Evolutionary conservation across 2,113 vertebrate species (phyloP), one percentile per base, ranked within the genome.

Genomic region (Dipodomys ordii): DNA sequence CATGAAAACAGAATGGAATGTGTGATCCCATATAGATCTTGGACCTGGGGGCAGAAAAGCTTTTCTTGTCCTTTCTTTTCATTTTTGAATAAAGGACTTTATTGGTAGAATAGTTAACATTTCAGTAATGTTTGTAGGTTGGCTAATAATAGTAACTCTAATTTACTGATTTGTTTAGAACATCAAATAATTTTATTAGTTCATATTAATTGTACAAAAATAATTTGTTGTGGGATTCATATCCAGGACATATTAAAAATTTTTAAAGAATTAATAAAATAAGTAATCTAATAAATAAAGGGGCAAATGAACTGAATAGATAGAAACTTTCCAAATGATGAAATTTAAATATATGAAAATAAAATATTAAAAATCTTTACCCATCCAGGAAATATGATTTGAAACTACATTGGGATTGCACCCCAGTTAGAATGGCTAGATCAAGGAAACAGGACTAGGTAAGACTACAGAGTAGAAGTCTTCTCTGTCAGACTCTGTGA

Each of bases 161-260:
- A 85, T 84, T 92, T 95, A 25, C 39, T 71, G 23, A 88, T 49
- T 96, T 96, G 62, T 18, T 22, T 28, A 30, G 27, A 57, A 65
- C 27, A 60, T 87, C 35, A 46, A 44, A 76, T 65, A 28, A 87
- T 30, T 73, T 73, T 64, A 64, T n/a, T 74, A 87, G 60, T 15
- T 11, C 46, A 19, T 65, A 72, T n/a, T 87, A 76, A 76, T 76
- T 87, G 57, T 65, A 87, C 28, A 87, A 87, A 39, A 76, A 64
- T 65, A 87, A 30, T 65, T n/a, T 53, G 22, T 4, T 73, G 1
- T 74, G 57, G 62, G 72, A 64, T 62, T 74, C 32, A 74, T 27
- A 87, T 35, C 18, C 35, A 64, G 15, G 44, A 39, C 72, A n/a
- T 35, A 44, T 30, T 53, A 30, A 74, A 74, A 20, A 76, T 65